These are phyloP conservation scores for Strongylocentrotus purpuratus DNA, from an alignment of 35 echinoderm and acorn worm genomes.

Conservation along the genomic window DNA sequence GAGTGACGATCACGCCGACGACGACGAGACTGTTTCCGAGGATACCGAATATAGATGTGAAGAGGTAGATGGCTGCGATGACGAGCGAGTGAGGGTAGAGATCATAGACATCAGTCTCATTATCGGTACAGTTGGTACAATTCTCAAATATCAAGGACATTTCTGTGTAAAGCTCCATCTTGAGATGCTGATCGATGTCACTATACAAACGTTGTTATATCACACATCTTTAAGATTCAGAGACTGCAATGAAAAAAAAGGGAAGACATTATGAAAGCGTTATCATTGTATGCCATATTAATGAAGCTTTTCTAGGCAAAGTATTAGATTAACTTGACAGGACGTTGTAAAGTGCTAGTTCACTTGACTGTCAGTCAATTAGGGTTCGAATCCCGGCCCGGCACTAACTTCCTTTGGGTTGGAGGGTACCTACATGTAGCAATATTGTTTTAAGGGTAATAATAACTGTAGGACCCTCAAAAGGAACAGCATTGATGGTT, in stretches of 20 bases:
- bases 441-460: too few species aligned
- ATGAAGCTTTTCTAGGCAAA: too few species aligned
- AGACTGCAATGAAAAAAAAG: not conserved
- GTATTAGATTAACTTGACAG: too few species aligned
- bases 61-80: constrained; percentile 18
- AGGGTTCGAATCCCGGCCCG: too few species aligned
- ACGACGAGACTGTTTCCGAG: constrained; percentile 56
- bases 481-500: too few species aligned
- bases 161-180: not conserved
- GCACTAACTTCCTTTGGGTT: too few species aligned
- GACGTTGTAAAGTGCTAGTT: too few species aligned
- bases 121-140: constrained; percentile 8
- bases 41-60: constrained; percentile 41
- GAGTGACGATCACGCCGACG: constrained; percentile 29
- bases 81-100: not conserved
- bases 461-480: too few species aligned
- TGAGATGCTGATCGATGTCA: not conserved
- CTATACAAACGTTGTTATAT: not conserved
- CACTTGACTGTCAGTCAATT: too few species aligned
- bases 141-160: not conserved
- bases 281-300: too few species aligned
- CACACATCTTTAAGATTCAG: not conserved
- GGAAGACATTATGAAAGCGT: too few species aligned
- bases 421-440: too few species aligned
- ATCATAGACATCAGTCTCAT: not conserved